Evolutionary conservation across 2,797 vertebrate genomes (phyloP).

Genomic region (Paguma larvata): DNA sequence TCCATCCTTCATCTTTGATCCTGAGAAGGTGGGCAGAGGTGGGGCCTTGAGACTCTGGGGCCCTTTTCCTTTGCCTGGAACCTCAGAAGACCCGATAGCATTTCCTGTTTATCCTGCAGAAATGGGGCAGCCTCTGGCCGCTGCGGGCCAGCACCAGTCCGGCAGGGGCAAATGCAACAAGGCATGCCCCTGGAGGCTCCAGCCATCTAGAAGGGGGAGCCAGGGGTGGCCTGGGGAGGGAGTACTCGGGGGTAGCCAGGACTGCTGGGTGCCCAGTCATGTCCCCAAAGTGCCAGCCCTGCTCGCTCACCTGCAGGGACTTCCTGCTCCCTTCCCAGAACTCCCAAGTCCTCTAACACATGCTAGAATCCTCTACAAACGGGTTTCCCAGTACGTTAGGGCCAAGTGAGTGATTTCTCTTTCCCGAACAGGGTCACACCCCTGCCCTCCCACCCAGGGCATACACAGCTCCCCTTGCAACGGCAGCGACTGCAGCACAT

Average conservation of each 20-base stretch:
- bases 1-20: not conserved
- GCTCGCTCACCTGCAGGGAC: not conserved
- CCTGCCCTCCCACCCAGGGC: not conserved
- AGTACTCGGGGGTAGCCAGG: not conserved
- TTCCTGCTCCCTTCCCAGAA: constrained; percentile 10
- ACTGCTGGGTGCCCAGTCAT: not conserved
- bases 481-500: not conserved
- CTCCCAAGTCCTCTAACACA: not conserved
- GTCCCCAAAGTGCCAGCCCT: not conserved
- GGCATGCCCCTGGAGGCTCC: not conserved
- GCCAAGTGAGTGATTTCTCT: not conserved
- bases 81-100: not conserved
- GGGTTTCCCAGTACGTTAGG: not conserved
- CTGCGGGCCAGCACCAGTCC: not conserved
- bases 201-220: not conserved
- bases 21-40: not conserved
- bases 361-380: not conserved
- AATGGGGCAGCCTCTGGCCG: not conserved
- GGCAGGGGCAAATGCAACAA: not conserved
- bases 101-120: constrained; percentile 12
- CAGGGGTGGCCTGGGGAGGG: not conserved
- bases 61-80: not conserved
- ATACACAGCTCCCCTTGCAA: not conserved
- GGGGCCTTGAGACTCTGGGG: not conserved
- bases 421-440: not conserved